phyloP scores from a whole-genome alignment of 2,797 vertebrate genomes.

The Coranthus polyacanthus region DNA sequence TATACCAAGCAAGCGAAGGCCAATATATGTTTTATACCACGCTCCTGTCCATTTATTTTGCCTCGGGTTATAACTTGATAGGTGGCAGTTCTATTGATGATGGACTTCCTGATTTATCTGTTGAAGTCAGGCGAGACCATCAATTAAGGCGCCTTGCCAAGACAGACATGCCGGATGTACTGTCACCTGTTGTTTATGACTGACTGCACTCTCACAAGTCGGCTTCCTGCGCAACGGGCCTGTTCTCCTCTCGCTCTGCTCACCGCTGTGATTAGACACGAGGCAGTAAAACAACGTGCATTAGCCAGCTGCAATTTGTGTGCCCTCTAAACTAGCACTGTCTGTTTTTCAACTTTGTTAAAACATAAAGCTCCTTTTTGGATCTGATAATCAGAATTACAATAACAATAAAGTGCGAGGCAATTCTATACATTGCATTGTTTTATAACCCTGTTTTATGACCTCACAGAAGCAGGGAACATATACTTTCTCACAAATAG shows the following conservation, averaged over 20 bases:
- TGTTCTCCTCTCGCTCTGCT: conserved; percentile 36
- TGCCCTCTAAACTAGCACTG: conserved; percentile 17
- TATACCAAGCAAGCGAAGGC: conserved; percentile 78
- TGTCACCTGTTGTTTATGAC: conserved; percentile 78
- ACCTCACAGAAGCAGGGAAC: conserved; percentile 52
- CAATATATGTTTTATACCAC: conserved; percentile 83
- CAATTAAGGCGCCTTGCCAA: conserved; percentile 72
- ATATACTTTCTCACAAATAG: conserved; percentile 64
- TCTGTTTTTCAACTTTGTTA: conserved; percentile 46
- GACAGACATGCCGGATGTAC: conserved; percentile 53
- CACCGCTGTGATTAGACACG: conserved; percentile 45
- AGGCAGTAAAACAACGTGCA: conserved; percentile 57
- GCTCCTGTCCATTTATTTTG: conserved; percentile 79
- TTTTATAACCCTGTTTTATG: conserved; percentile 63
- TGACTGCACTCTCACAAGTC: conserved; percentile 23
- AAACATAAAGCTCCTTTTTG: conserved; percentile 35
- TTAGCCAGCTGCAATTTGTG: conserved; percentile 43
- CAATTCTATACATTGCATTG: conserved; percentile 38
- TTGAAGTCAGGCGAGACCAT: conserved; percentile 61
- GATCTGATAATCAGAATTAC: conserved; percentile 56
- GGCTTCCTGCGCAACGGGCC: conserved; percentile 34
- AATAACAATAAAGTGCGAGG: conserved; percentile 48
- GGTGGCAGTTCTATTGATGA: conserved; percentile 80
- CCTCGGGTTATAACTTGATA: conserved; percentile 82
- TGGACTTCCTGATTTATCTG: conserved; percentile 80